Percentiles rank a stretch among this genome's conserved stretches.
These are phyloP conservation scores for Drosophila auraria DNA, from an alignment of 1,140 invertebrate genomes.

Conservation along the genomic window DNA sequence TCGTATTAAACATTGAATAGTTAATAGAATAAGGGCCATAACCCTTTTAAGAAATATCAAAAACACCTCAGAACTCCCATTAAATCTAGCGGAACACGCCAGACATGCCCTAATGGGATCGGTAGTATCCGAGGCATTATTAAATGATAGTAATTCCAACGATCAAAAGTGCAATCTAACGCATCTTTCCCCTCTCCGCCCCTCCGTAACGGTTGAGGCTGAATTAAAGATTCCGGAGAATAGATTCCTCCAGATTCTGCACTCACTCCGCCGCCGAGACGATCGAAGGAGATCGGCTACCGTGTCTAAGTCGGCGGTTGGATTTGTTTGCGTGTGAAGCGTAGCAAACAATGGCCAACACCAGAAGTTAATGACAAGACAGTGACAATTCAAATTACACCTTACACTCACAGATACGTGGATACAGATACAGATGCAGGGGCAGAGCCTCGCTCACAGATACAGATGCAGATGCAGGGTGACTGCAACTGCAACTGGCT, in stretches of 20 bases:
- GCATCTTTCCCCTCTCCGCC: conserved; percentile 7
- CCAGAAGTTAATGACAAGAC: conserved; percentile 84
- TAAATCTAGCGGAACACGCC: neutral
- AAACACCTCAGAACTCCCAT: neutral
- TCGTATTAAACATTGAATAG: neutral
- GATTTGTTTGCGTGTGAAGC: conserved; percentile 78
- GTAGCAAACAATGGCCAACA: conserved; percentile 80
- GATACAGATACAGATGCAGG: conserved; percentile 24
- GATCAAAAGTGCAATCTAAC: conserved; percentile 44
- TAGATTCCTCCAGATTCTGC: conserved; percentile 12
- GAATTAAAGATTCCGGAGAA: conserved; percentile 34
- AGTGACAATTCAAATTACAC: conserved; percentile 83
- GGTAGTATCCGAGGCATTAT: neutral
- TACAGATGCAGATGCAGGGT: conserved; percentile 19
- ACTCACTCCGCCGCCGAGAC: neutral
- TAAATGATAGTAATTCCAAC: conserved; percentile 39
- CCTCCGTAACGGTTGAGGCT: conserved; percentile 24
- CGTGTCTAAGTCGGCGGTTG: conserved; percentile 54
- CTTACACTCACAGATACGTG: conserved; percentile 21
- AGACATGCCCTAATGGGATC: conserved; percentile 28
- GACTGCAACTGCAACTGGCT: conserved; percentile 50
- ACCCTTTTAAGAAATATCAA: neutral
- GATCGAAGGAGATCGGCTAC: conserved; percentile 48
- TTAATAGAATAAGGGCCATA: neutral
- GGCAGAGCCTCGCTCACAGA: neutral